Base-by-base conservation (phyloP, 2,888 invertebrate genomes). In the Subacronicta megacephala region DNA sequence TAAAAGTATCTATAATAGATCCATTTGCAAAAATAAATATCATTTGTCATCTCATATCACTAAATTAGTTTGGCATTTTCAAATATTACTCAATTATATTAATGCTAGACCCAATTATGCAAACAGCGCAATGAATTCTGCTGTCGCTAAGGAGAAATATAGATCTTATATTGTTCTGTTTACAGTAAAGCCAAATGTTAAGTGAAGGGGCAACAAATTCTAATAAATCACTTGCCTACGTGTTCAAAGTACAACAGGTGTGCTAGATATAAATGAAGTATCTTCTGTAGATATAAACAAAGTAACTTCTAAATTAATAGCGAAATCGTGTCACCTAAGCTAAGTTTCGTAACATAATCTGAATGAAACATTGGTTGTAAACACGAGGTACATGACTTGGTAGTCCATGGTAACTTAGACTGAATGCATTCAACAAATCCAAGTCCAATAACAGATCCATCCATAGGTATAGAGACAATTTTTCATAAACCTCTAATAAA, bases 151-250 rank as follows among this genome's bases (percentile, higher is more conserved):
- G 7, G 29, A 47, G 23, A 51, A 63, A 67, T 62, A 20, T 52
- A 37, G 35, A 46, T 23, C 7, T 31, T 31, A 16, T 37, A 35
- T 36, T 33, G 26, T 61, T 50, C 37, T 43, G 58, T 49, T 58
- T 59, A 51, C 50, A 43, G 33, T 74, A 60, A 64, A 65, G 69
- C 68, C 70, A 78, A 80, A 67, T 67, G 69, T 68, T 67, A 77
- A 78, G 81, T 81, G 81, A 82, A 82, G 78, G 80, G 81, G 68
- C 62, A 38, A 43, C 18, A 55, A 47, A 29, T 29, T 43, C 26
- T 7, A 51, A 51, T 56, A 70, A 67, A 74, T 75, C 68, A 52
- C 41, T 56, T 59, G n/a, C n/a, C n/a, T n/a, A 57, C 43, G 52
- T 72, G 46, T 57, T 60, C 35, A 41, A 31, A n/a, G 17, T 47